Evolutionary conservation across 1,140 invertebrate genomes (phyloP).

Genomic region (Drosophila watanabei): DNA sequence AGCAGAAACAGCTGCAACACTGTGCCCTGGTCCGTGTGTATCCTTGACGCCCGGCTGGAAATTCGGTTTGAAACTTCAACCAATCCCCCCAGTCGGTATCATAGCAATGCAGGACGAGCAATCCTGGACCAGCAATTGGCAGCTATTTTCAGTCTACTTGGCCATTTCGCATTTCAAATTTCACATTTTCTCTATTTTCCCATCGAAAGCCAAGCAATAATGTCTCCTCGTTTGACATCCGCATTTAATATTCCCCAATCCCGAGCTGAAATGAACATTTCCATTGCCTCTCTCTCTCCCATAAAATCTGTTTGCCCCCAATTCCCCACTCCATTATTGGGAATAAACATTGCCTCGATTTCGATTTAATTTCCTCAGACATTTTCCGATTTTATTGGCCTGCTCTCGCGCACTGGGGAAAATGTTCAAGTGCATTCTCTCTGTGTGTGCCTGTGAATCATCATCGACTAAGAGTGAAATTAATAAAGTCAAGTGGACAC

Average conservation of each 20-base stretch:
- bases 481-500: conserved; percentile 30
- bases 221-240: conserved; percentile 69
- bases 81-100: conserved; percentile 3
- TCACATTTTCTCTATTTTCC: conserved; percentile 3
- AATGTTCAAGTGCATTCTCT: not conserved
- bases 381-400: conserved; percentile 40
- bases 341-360: conserved; percentile 23
- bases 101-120: conserved; percentile 19
- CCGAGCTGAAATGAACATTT: conserved; percentile 36
- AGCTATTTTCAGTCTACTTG: conserved; percentile 46
- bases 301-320: conserved; percentile 19
- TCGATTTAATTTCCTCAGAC: conserved; percentile 39
- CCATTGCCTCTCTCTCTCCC: conserved; percentile 12
- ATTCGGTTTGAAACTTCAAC: conserved; percentile 25
- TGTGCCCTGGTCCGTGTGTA: conserved; percentile 29
- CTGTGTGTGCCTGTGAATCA: conserved; percentile 3
- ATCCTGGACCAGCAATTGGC: conserved; percentile 31
- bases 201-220: conserved; percentile 64
- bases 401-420: conserved; percentile 8
- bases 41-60: conserved; percentile 46
- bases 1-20: conserved; percentile 69
- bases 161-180: conserved; percentile 69
- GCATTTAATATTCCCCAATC: conserved; percentile 66
- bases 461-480: conserved; percentile 12
- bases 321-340: conserved; percentile 23